phyloP scores from a whole-genome alignment of 2,888 invertebrate species.

The Amorpha juglandis region DNA sequence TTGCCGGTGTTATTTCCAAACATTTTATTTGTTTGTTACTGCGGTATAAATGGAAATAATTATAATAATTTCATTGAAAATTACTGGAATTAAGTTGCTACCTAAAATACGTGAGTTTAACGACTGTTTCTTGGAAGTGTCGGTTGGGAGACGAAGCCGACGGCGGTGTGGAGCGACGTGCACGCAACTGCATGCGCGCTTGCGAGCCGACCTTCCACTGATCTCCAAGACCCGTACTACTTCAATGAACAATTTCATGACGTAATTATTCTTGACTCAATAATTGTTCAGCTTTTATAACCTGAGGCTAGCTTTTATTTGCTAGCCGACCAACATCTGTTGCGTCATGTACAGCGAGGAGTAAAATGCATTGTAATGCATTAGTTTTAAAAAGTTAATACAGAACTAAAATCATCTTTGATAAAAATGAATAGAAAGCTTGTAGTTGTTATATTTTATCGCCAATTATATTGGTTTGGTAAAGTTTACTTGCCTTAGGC shows the following conservation, averaged over 20 bases:
- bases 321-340: conserved; percentile 23
- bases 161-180: conserved; percentile 59
- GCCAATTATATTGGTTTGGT: no score
- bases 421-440: no score
- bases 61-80: conserved; percentile 82
- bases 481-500: no score
- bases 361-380: conserved; percentile 3
- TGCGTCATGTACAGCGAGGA: conserved; percentile 8
- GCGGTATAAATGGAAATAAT: conserved; percentile 81
- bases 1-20: conserved; percentile 59
- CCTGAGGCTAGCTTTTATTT: conserved; percentile 14
- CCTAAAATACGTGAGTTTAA: conserved; percentile 84
- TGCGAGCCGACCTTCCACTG: conserved; percentile 65
- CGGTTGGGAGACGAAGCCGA: conserved; percentile 61
- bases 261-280: conserved; percentile 19
- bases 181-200: conserved; percentile 59
- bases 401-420: no score
- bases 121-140: conserved; percentile 81
- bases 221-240: conserved; percentile 33
- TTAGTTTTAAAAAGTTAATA: neutral
- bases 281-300: conserved; percentile 21
- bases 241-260: conserved; percentile 20
- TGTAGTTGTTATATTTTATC: no score
- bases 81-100: conserved; percentile 84
- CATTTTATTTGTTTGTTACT: conserved; percentile 84